phyloP scores from a whole-genome alignment of 2,113 vertebrate species.

The Anas platyrhynchos region DNA sequence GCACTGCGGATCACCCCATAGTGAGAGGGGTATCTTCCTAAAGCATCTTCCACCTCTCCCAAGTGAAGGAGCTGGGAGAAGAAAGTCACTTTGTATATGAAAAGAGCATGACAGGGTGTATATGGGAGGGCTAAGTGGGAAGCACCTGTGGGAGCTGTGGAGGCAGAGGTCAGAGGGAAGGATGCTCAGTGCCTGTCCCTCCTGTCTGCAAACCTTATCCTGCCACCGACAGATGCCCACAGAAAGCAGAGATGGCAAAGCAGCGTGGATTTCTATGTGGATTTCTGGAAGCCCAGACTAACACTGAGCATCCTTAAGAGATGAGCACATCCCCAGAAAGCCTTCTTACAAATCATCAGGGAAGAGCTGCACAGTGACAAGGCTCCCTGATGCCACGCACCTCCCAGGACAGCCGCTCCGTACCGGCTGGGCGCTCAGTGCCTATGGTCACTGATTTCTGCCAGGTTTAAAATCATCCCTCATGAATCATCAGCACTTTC shows the following conservation, averaged over 20 bases:
- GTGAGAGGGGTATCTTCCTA: background rate
- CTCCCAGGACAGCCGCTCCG: background rate
- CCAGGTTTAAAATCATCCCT: background rate
- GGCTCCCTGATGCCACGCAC: accelerated
- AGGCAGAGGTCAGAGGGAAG: background rate
- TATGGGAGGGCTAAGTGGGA: background rate
- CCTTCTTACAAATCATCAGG: background rate
- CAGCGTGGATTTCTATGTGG: accelerated
- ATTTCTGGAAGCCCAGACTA: background rate
- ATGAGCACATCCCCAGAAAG: accelerated
- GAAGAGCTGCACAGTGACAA: background rate
- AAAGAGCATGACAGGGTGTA: background rate
- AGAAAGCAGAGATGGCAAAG: background rate
- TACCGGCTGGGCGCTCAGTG: accelerated
- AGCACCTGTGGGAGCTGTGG: background rate
- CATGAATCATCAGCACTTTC: accelerated
- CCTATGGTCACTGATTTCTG: accelerated
- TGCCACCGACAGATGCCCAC: accelerated
- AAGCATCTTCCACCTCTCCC: background rate
- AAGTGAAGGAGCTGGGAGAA: background rate
- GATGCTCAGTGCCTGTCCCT: background rate
- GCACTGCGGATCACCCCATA: background rate
- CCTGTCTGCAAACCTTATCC: background rate
- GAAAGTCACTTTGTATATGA: background rate
- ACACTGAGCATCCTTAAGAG: no score